These are phyloP conservation scores for Acleris laterana DNA, from an alignment of 2,888 invertebrate genomes.

Conservation along the genomic window DNA sequence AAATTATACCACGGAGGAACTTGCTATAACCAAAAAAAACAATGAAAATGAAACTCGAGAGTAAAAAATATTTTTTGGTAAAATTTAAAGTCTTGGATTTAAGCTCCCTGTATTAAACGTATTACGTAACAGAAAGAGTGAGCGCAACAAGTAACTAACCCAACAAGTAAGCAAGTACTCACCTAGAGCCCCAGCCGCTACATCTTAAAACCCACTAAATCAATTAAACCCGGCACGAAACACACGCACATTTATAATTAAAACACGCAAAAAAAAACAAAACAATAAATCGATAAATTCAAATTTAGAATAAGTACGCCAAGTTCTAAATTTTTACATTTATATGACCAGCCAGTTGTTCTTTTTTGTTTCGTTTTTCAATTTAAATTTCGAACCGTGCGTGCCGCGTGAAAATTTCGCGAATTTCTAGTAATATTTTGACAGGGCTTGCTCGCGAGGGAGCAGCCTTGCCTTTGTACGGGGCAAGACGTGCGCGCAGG, in stretches of 20 bases:
- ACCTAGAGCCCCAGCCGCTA: constrained; percentile 54
- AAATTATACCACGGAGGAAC: too few species aligned
- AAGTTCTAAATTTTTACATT: background rate
- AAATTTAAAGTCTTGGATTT: background rate
- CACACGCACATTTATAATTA: constrained; percentile 51
- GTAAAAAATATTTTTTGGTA: background rate
- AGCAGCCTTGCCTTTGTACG: constrained; percentile 73
- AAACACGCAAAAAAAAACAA: constrained; percentile 44
- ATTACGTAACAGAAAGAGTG: constrained; percentile 66
- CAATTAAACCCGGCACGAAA: constrained; percentile 52
- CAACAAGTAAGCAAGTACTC: constrained; percentile 46
- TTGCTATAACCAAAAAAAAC: background rate
- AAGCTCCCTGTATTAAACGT: constrained; percentile 19
- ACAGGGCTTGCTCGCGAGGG: constrained; percentile 65
- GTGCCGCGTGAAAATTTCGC: constrained; percentile 57
- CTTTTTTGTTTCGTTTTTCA: background rate
- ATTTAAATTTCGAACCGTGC: constrained; percentile 35
- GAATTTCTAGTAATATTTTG: constrained; percentile 71
- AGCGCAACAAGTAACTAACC: constrained; percentile 56
- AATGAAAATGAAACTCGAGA: background rate
- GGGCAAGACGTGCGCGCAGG: constrained; percentile 63
- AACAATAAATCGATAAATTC: constrained; percentile 36
- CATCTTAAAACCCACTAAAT: constrained; percentile 64
- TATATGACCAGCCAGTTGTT: background rate
- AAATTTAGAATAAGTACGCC: constrained; percentile 1